phyloP scores from a whole-genome alignment of 92 coral and sea anemone genomes.

The Actinernus sp. region DNA sequence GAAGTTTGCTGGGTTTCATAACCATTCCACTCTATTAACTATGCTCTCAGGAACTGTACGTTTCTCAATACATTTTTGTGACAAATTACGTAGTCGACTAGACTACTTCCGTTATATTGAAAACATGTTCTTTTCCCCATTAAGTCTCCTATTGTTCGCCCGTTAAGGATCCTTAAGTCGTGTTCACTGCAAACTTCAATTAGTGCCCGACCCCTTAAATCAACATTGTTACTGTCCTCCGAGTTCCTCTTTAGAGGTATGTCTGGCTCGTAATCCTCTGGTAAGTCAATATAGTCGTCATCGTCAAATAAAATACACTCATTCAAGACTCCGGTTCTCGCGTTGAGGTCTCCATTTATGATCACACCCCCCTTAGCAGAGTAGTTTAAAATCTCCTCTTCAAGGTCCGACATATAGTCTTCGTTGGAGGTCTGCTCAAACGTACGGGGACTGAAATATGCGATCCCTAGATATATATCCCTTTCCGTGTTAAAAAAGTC shows the following conservation, averaged over 20 bases:
- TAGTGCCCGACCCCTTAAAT: neutral
- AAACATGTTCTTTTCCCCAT: too few species aligned
- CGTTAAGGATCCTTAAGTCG: neutral
- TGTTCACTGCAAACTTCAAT: neutral
- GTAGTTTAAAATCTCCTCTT: neutral
- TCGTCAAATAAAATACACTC: neutral
- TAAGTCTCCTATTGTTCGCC: neutral
- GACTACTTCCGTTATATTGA: too few species aligned
- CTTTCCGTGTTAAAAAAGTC: neutral
- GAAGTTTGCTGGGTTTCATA: too few species aligned
- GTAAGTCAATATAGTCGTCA: neutral
- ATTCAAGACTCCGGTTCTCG: neutral
- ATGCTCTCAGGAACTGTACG: too few species aligned
- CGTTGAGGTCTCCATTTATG: neutral
- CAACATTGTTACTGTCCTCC: neutral
- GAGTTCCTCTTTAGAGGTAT: neutral
- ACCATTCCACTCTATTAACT: too few species aligned
- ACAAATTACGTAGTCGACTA: too few species aligned
- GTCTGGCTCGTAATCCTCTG: neutral
- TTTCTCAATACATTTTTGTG: too few species aligned
- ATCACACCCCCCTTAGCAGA: neutral
- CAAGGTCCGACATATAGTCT: neutral
- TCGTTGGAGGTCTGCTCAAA: too few species aligned
- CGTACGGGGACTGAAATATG: too few species aligned
- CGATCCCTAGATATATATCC: neutral